Base-by-base conservation (phyloP, 2,888 invertebrate species). In the Polymixis lichenea region DNA sequence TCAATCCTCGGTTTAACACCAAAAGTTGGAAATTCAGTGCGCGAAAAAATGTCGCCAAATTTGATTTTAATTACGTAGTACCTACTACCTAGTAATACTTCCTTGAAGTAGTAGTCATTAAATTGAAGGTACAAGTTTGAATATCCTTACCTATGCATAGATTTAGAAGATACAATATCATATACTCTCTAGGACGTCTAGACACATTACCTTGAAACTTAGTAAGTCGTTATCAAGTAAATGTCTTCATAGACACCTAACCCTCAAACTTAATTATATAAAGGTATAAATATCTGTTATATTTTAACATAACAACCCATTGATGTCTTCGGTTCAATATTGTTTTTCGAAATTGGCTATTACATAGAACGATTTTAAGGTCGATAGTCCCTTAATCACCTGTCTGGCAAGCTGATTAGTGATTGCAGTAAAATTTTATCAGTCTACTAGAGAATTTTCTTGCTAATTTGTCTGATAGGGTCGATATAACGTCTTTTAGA, bases 181-280 rank as follows among this genome's bases (percentile, higher is more conserved):
- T 46, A 32, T 38, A 67, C 64, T n/a, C 19, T 61, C 28, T 65
- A 13, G 46, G 38, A 55, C 43, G 77, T 83, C 86, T 83, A 83
- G 86, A 83, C 86, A 65, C 53, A 68, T 60, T 68, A 82, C 28
- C 51, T 72, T 46, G 15, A 38, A 83, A 74, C 55, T 58, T 64
- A 70, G 49, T 32, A 69, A 77, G 61, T 61, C 70, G 38, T 85
- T 85, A 67, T 28, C 62, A 61, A 82, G 53, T 13, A 72, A 84
- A 70, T 53, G 53, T 43, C 53, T 82, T 71, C 43, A 82, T 71
- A 67, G 51, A 56, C 61, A 77, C 66, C 56, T 84, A 60, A 75
- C 62, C 19, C 32, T 62, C 25, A 51, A 76, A 84, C 58, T 60
- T 71, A 78, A 64, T 53, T 72, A 19, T 72, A 64, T 51, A 28